Percentiles rank a stretch among this genome's conserved stretches.
Conservation (phyloP, 2,888 invertebrate species). For the Anthophora plumipes region DNA sequence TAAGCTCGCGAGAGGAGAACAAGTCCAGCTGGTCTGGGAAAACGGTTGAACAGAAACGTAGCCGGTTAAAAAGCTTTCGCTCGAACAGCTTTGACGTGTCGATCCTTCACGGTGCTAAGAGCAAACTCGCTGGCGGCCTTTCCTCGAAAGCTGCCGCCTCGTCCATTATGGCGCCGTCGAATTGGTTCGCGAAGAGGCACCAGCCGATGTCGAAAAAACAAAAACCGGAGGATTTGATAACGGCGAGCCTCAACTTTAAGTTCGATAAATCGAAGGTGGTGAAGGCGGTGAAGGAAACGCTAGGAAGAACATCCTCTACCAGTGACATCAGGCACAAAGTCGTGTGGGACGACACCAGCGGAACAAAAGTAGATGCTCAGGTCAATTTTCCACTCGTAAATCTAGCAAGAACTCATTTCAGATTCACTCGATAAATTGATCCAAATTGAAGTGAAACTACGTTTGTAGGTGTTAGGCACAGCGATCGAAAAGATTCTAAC, state of each 20-base stretch:
- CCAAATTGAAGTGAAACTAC: background rate
- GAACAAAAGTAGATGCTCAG: conserved; percentile 92
- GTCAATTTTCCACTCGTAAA: conserved; percentile 52
- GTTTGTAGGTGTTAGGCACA: conserved; percentile 88
- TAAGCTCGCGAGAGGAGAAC: conserved; percentile 45
- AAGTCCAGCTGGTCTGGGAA: conserved; percentile 66
- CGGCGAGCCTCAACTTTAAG: conserved; percentile 85
- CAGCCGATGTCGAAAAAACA: conserved; percentile 89
- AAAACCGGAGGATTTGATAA: conserved; percentile 83
- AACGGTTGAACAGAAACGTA: conserved; percentile 85
- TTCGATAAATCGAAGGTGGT: conserved; percentile 87
- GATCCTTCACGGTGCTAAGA: conserved; percentile 86
- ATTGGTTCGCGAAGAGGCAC: conserved; percentile 92
- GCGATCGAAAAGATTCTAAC: conserved; percentile 93
- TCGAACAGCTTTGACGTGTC: conserved; percentile 95
- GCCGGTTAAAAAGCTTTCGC: conserved; percentile 89
- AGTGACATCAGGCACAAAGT: conserved; percentile 86
- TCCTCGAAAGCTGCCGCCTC: conserved; percentile 56
- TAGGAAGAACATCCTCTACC: conserved; percentile 72
- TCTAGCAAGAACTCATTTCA: background rate
- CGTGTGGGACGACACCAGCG: conserved; percentile 91
- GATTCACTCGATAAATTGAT: background rate
- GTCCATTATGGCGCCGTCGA: conserved; percentile 85
- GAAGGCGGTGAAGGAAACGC: conserved; percentile 85
- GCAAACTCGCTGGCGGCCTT: conserved; percentile 67